Evolutionary conservation across 2,113 vertebrate species (phyloP).

Genomic region (Dromas ardeola): DNA sequence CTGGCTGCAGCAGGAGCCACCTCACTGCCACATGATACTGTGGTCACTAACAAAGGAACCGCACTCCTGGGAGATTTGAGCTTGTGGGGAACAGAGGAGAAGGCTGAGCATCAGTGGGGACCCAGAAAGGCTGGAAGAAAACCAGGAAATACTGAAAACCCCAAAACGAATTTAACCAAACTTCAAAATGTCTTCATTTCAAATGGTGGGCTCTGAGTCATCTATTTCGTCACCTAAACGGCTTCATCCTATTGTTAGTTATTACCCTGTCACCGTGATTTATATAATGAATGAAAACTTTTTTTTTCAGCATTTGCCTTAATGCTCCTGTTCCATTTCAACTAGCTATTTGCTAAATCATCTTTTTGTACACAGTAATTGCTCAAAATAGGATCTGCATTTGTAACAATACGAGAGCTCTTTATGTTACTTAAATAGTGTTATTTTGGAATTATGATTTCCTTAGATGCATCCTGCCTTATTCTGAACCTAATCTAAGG

Average conservation of each 20-base stretch:
- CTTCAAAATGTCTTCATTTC: background rate
- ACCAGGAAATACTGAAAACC: background rate
- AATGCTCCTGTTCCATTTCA: background rate
- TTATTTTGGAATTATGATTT: background rate
- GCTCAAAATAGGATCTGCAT: background rate
- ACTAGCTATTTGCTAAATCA: background rate
- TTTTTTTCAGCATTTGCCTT: background rate
- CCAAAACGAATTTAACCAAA: background rate
- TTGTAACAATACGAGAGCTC: background rate
- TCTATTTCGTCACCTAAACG: background rate
- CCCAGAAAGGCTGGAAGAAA: background rate
- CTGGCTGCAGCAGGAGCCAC: background rate
- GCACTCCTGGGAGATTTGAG: background rate
- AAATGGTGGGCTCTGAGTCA: background rate
- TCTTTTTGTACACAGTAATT: background rate
- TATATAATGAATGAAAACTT: background rate
- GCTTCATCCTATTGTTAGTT: background rate
- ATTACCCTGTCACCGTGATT: background rate
- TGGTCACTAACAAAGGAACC: background rate
- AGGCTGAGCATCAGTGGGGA: background rate
- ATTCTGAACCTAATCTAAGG: background rate
- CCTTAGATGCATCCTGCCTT: background rate
- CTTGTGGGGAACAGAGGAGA: background rate
- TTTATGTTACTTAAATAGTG: background rate
- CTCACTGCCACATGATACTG: rapidly evolving